Percentiles rank a stretch among this genome's conserved stretches.
Evolutionary conservation across 2,113 vertebrate species (phyloP).

Genomic region (Cyprinodon tularosa): DNA sequence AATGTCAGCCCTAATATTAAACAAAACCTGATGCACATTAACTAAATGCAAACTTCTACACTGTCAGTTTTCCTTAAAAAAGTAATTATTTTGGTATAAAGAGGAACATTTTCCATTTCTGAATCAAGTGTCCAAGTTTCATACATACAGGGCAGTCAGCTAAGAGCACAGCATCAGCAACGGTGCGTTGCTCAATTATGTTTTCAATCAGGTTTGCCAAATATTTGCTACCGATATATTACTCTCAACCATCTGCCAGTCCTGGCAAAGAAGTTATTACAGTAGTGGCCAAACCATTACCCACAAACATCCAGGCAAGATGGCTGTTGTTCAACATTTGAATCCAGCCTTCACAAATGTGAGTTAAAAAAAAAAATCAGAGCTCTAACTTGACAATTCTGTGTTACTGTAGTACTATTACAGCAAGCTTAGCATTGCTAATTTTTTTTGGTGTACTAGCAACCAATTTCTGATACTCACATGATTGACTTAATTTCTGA

Average conservation of each 20-base stretch:
- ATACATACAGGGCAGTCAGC: neutral
- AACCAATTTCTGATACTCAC: neutral
- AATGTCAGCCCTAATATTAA: neutral
- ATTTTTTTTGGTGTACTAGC: neutral
- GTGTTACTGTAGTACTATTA: neutral
- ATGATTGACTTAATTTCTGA: neutral
- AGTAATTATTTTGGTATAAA: neutral
- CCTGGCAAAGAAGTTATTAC: neutral
- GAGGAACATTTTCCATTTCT: neutral
- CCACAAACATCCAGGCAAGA: neutral
- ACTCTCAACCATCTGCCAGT: slow-evolving; percentile 4
- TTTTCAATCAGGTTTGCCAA: neutral
- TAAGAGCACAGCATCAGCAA: neutral
- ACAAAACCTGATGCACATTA: neutral
- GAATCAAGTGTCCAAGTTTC: neutral
- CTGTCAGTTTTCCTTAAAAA: neutral
- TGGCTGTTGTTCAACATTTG: neutral
- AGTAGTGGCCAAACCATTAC: neutral
- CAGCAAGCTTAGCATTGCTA: neutral
- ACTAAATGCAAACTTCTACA: neutral
- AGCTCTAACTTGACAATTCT: neutral
- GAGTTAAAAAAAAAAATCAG: neutral
- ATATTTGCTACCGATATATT: neutral
- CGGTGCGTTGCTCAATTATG: neutral
- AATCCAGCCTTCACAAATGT: neutral